Percentiles rank a stretch among this genome's conserved stretches.
Conservation (phyloP, 2,113 vertebrate genomes). For the Rafetus swinhoei region DNA sequence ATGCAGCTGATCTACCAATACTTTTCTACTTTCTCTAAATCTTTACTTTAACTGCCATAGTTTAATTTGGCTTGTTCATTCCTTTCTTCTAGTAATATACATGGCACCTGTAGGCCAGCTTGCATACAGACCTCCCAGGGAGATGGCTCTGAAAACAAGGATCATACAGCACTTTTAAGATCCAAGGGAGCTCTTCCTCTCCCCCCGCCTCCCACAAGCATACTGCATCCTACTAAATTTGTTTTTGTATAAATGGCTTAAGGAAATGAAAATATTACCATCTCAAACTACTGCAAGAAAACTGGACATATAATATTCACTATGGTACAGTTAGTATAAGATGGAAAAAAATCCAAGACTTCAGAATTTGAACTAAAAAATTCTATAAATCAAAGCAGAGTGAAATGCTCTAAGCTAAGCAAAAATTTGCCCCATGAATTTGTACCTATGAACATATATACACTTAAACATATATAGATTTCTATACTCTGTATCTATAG, state of each 20-base stretch:
- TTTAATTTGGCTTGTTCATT: background rate
- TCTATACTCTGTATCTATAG: background rate
- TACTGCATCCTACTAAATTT: background rate
- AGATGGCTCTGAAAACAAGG: slow-evolving; percentile 28
- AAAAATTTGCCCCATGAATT: background rate
- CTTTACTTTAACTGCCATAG: slow-evolving; percentile 20
- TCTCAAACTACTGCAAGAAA: background rate
- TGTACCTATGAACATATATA: background rate
- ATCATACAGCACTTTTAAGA: slow-evolving; percentile 25
- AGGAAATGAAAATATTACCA: background rate
- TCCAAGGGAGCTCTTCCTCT: slow-evolving; percentile 12
- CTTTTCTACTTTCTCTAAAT: slow-evolving; percentile 47
- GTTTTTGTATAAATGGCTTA: background rate
- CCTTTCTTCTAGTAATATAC: background rate
- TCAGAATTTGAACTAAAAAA: background rate
- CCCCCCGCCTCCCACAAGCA: background rate
- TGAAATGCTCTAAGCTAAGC: background rate
- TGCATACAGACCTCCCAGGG: slow-evolving; percentile 41
- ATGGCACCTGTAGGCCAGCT: background rate
- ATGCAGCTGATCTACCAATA: slow-evolving; percentile 53
- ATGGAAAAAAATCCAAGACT: background rate
- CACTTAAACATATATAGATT: background rate
- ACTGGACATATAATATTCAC: background rate
- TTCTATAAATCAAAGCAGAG: background rate
- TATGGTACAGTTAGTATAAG: background rate